phyloP scores from a whole-genome alignment of 2,797 vertebrate species.

The Enteromius paludinosus region DNA sequence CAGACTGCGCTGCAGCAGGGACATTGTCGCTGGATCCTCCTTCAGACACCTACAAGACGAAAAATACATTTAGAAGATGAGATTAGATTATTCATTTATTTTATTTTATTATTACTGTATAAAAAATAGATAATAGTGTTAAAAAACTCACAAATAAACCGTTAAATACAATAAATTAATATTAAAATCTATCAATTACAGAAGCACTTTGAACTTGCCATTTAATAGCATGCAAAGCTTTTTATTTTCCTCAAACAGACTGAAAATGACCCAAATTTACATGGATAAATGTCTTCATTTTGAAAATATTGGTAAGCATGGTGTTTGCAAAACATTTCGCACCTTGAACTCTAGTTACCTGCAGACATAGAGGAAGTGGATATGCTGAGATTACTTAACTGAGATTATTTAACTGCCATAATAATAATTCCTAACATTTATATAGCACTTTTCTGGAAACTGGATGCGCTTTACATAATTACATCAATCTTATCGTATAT shows the following conservation, averaged over 20 bases:
- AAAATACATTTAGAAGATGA: neutral
- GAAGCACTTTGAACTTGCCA: too few species aligned
- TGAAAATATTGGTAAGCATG: neutral
- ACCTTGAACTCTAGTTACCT: neutral
- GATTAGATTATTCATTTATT: neutral
- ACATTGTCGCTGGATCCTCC: slow-evolving; percentile 99
- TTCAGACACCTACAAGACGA: slow-evolving; percentile 90
- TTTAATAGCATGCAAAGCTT: neutral
- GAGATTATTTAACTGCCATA: too few species aligned
- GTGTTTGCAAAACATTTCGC: neutral
- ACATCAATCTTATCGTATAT: neutral
- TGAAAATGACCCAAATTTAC: neutral
- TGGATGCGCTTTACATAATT: neutral
- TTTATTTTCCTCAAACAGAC: neutral
- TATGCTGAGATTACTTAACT: neutral
- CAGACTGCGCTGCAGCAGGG: slow-evolving; percentile 93
- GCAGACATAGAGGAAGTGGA: neutral
- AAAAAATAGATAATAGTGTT: neutral
- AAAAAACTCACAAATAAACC: too few species aligned
- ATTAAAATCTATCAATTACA: neutral
- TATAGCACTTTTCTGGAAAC: too few species aligned
- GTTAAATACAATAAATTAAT: too few species aligned
- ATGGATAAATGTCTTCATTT: neutral
- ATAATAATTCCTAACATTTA: too few species aligned
- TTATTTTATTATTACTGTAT: neutral